A percentile compares a stretch with the other conserved stretches of the same genome.
Evolutionary conservation across 1,140 invertebrate genomes (phyloP).

Genomic region (Hypsibius dujardini): DNA sequence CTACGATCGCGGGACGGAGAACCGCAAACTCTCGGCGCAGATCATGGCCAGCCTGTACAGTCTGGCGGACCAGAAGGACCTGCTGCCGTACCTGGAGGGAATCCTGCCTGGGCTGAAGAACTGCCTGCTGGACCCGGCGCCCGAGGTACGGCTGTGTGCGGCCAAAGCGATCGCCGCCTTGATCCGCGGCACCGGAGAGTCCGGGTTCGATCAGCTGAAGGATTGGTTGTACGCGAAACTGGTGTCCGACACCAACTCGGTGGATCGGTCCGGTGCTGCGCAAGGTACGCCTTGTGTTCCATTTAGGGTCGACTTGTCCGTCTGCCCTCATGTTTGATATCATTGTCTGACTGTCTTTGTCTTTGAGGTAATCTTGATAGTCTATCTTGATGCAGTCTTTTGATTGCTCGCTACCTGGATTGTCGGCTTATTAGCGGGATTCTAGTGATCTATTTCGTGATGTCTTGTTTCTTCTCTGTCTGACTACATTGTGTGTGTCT

Average conservation of each 20-base stretch:
- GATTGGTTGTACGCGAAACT: constrained; percentile 97
- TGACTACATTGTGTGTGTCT: too few species aligned
- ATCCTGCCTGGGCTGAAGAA: constrained; percentile 92
- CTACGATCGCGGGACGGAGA: constrained; percentile 88
- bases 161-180: constrained; percentile 86
- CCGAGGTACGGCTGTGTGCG: constrained; percentile 52
- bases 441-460: too few species aligned
- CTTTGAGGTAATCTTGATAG: too few species aligned
- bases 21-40: constrained; percentile 87
- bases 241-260: constrained; percentile 82
- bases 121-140: constrained; percentile 88
- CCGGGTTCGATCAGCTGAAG: constrained; percentile 76
- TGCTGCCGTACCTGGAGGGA: constrained; percentile 82
- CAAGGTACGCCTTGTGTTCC: constrained; percentile 54
- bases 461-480: too few species aligned
- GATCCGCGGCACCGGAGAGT: constrained; percentile 88
- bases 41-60: constrained; percentile 99
- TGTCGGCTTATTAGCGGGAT: too few species aligned
- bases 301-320: too few species aligned
- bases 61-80: constrained; percentile 91
- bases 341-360: too few species aligned
- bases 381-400: too few species aligned
- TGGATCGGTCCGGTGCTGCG: constrained; percentile 90
- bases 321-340: too few species aligned
- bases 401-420: too few species aligned